A percentile compares a stretch with the other conserved stretches of the same genome.
Evolutionary conservation across 1,140 invertebrate genomes (phyloP).

Genomic region (Macrobrachium nipponense): DNA sequence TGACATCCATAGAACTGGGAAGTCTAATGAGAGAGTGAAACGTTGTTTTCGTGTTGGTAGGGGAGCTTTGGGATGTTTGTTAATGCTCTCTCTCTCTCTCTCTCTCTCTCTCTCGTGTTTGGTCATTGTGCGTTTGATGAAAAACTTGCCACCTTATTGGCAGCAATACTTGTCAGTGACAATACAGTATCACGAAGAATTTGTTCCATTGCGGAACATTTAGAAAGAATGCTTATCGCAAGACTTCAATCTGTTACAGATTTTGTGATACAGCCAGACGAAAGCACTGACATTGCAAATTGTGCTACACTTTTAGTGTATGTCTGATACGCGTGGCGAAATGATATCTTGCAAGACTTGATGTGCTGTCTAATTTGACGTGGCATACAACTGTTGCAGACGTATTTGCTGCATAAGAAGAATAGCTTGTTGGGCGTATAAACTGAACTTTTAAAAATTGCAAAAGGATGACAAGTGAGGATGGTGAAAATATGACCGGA

Average conservation of each 20-base stretch:
- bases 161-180: not conserved
- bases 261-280: too few relatives aligned
- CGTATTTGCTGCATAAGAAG: not conserved
- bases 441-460: constrained; percentile 1
- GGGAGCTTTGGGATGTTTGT: too few relatives aligned
- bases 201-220: not conserved
- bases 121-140: constrained; percentile 1
- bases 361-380: not conserved
- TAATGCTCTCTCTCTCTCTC: too few relatives aligned
- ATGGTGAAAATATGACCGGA: not conserved
- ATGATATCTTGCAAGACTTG: not conserved
- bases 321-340: not conserved
- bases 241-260: too few relatives aligned
- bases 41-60: too few relatives aligned
- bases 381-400: not conserved
- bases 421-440: not conserved
- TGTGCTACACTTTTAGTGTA: too few relatives aligned
- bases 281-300: too few relatives aligned
- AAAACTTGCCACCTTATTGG: not conserved
- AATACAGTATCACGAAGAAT: not conserved
- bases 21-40: too few relatives aligned
- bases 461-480: constrained; percentile 7
- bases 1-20: too few relatives aligned
- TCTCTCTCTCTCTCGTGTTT: not conserved
- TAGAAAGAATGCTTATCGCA: not conserved